Percentiles rank a stretch among this genome's conserved stretches.
phyloP scores from a whole-genome alignment of 1,140 invertebrate species.

The Bombus picipes region DNA sequence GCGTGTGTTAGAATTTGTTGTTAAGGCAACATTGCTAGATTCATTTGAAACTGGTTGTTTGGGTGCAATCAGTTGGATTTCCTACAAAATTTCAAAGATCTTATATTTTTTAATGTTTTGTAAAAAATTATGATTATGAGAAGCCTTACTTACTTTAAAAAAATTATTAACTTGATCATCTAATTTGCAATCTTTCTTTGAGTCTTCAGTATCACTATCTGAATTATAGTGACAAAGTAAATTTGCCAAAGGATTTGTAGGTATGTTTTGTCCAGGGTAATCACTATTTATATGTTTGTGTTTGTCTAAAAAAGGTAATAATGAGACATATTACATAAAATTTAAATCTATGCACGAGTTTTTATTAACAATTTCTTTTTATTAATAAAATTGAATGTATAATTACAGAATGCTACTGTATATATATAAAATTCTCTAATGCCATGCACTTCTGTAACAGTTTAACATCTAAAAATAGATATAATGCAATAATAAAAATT shows the following conservation, averaged over 20 bases:
- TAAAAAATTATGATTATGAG: not conserved
- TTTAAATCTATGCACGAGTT: not conserved
- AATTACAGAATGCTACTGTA: not conserved
- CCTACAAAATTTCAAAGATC: conserved; percentile 64
- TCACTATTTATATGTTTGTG: conserved; percentile 73
- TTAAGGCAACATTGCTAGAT: conserved; percentile 15
- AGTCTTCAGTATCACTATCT: conserved; percentile 79
- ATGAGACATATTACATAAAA: conserved; percentile 8
- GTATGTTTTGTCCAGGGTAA: conserved; percentile 70
- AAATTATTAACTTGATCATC: conserved; percentile 82
- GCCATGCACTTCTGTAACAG: not conserved
- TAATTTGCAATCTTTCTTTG: conserved; percentile 71
- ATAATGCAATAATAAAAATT: not conserved
- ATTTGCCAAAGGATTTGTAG: conserved; percentile 78
- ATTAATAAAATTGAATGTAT: not conserved
- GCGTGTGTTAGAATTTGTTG: conserved; percentile 32
- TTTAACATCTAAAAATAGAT: not conserved
- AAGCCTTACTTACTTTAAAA: conserved; percentile 73
- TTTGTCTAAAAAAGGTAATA: conserved; percentile 69
- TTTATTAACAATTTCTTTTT: conserved; percentile 24
- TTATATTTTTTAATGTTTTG: not conserved
- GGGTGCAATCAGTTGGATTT: conserved; percentile 79
- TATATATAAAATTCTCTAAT: not conserved
- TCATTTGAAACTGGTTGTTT: conserved; percentile 58
- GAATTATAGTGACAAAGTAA: conserved; percentile 81